phyloP scores from a whole-genome alignment of 1,140 invertebrate species.

The Nixonia krombeini region DNA sequence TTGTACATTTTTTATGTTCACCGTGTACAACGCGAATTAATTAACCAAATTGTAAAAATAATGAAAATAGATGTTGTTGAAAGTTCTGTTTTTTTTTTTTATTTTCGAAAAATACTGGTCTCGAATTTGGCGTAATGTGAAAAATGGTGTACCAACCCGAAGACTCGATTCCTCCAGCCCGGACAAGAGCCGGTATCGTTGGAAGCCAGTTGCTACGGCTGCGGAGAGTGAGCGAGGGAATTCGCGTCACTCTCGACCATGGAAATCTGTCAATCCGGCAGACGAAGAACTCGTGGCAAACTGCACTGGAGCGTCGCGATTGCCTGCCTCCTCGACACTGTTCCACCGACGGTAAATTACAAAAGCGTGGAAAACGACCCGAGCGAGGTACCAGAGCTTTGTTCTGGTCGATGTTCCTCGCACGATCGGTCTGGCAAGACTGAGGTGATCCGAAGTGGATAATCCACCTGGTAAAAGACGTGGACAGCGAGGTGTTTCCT shows the following conservation, averaged over 20 bases:
- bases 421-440: slow-evolving; percentile 29
- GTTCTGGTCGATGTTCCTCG: neutral
- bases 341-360: neutral
- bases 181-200: neutral
- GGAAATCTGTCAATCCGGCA: neutral
- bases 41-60: too few relatives aligned
- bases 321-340: slow-evolving; percentile 6
- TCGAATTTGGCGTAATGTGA: too few relatives aligned
- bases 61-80: too few relatives aligned
- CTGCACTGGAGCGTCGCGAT: neutral
- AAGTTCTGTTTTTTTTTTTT: too few relatives aligned
- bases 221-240: slow-evolving; percentile 5
- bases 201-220: slow-evolving; percentile 4
- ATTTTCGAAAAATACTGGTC: too few relatives aligned
- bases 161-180: neutral
- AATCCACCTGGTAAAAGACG: slow-evolving; percentile 18
- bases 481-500: slow-evolving; percentile 5
- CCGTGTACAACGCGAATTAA: too few relatives aligned
- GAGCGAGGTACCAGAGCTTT: too few relatives aligned
- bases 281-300: neutral
- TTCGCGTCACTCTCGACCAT: slow-evolving; percentile 24
- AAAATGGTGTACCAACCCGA: neutral
- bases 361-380: neutral
- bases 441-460: slow-evolving; percentile 23
- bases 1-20: too few relatives aligned